These are phyloP conservation scores for Drepana falcataria DNA, from an alignment of 2,888 invertebrate genomes.

Conservation along the genomic window DNA sequence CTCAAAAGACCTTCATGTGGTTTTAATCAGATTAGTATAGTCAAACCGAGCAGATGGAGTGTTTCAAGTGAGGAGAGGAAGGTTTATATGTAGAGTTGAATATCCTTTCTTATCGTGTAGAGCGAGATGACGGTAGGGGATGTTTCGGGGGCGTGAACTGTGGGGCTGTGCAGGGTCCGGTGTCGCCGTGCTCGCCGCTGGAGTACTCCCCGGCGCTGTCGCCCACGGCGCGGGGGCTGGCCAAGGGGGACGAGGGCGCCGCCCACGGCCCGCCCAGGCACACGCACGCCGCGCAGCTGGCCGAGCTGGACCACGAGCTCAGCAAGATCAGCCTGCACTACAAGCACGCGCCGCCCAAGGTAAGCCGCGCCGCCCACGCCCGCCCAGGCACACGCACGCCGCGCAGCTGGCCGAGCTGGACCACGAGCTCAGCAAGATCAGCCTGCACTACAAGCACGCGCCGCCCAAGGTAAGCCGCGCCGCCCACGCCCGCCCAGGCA, in stretches of 20 bases:
- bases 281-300: slow-evolving; percentile 49
- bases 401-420: slow-evolving; percentile 77
- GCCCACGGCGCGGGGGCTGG: slow-evolving; percentile 39
- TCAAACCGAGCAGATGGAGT: too few species aligned
- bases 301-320: slow-evolving; percentile 80
- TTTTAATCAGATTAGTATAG: too few species aligned
- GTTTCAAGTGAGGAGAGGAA: too few species aligned
- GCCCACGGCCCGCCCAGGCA: slow-evolving; percentile 24
- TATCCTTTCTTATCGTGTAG: too few species aligned
- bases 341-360: slow-evolving; percentile 60
- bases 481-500: background rate
- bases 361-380: slow-evolving; percentile 19
- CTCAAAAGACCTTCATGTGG: too few species aligned
- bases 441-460: slow-evolving; percentile 68
- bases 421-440: slow-evolving; percentile 80
- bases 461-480: slow-evolving; percentile 46
- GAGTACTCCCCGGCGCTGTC: slow-evolving; percentile 73
- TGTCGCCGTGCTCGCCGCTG: slow-evolving; percentile 78
- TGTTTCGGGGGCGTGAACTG: too few species aligned
- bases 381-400: slow-evolving; percentile 15
- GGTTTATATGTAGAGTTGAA: too few species aligned
- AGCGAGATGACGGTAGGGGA: too few species aligned
- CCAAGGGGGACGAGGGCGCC: slow-evolving; percentile 20
- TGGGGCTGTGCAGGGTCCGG: slow-evolving; percentile 56
- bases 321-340: slow-evolving; percentile 79